Evolutionary conservation across 2,797 vertebrate genomes (phyloP), one percentile per base, ranked within the genome.

Genomic region (Rhabdomys pumilio): DNA sequence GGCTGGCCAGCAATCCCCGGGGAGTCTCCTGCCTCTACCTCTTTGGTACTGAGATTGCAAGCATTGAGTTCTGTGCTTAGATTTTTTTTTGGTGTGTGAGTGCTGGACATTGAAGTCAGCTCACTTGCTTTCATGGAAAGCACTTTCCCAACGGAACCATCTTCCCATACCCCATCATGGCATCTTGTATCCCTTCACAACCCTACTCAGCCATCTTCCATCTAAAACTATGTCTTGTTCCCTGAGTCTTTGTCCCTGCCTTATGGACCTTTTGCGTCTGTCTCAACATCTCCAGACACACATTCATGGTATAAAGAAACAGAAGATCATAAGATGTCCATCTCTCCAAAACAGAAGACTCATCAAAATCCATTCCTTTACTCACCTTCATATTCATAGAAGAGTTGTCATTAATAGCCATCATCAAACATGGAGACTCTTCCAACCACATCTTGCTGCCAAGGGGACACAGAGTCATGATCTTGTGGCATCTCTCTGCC

Each of bases 171-270:
- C 22, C 65, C 77, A 38, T 19, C 9, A 0, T 14, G 22, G 85
- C 7, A 5, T 44, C 53, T 57, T 59, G 13, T 22, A 4, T 38
- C 55, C 79, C 67, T 61, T 19, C 6, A 17, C 10, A 47, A 0
- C 10, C n/a, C 38, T 73, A 9, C 13, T 41, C 24, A 26, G 6
- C 6, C 22, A 20, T 6, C 41, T 95, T 38, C 1, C 0, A 0
- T 72, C 63, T 31, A 73, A 44, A 50, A n/a, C 85, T 47, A 3
- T 8, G 7, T 61, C 86, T 80, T 10, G 3, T 44, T 83, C 65
- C 77, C 34, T 4, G 22, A 29, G 41, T 59, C 57, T 34, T 75
- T 12, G 4, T 17, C 80, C 50, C 89, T 41, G 7, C 47, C 50
- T 76, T 61, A 13, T 9, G 44, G 63, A n/a, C n/a, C 44, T 79